phyloP scores from a whole-genome alignment of 2,113 vertebrate species.

The Malurus alboscapulatus region DNA sequence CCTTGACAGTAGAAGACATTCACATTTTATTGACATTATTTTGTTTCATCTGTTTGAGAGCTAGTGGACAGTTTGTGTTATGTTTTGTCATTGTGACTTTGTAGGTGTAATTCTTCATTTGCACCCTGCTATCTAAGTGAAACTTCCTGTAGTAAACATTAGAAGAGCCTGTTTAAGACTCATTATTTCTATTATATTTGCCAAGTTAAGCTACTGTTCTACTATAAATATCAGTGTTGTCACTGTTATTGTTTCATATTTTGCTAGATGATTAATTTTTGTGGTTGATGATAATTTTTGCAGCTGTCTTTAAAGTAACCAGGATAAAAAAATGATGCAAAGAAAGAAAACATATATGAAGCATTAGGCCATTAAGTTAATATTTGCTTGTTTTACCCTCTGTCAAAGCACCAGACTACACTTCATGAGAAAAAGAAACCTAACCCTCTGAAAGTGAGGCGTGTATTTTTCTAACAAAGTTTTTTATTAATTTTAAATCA shows the following conservation, averaged over 20 bases:
- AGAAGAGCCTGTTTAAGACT: not conserved
- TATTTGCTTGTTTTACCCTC: not conserved
- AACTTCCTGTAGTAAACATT: not conserved
- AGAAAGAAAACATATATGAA: not conserved
- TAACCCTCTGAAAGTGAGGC: not conserved
- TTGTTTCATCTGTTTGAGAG: not conserved
- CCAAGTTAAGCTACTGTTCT: not conserved
- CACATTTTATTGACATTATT: not conserved
- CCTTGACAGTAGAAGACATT: not conserved
- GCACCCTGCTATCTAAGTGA: not conserved
- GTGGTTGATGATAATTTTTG: not conserved
- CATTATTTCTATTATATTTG: not conserved
- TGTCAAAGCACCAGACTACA: not conserved
- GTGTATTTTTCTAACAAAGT: not conserved
- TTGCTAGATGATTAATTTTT: not conserved
- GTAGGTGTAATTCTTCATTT: not conserved
- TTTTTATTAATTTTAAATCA: not conserved
- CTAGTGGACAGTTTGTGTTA: not conserved
- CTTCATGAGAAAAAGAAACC: not conserved
- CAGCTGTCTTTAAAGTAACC: not conserved
- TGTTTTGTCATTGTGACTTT: not conserved
- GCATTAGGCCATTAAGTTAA: not conserved
- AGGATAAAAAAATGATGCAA: not conserved
- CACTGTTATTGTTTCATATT: not conserved
- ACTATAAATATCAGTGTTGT: not conserved